Conservation (phyloP, 2,888 invertebrate species). For the Blera fallax region DNA sequence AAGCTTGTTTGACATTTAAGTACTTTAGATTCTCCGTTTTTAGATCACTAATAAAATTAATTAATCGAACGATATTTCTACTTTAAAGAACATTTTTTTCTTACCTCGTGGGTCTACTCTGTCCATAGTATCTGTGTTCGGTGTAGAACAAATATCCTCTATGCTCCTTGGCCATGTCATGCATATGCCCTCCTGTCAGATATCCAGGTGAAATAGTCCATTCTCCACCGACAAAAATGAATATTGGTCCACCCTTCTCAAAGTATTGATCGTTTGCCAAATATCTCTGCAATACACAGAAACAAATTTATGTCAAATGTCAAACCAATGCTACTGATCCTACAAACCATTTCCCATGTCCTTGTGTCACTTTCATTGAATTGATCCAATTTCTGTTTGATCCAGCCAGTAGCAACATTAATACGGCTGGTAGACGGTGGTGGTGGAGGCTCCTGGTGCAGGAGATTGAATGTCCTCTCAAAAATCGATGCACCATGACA, state of each 20-base stretch:
- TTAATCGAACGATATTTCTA: background rate
- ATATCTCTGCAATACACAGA: conserved; percentile 81
- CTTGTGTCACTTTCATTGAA: conserved; percentile 83
- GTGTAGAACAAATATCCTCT: conserved; percentile 87
- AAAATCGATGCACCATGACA: conserved; percentile 74
- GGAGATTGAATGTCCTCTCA: conserved; percentile 75
- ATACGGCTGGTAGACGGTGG: conserved; percentile 72
- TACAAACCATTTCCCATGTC: conserved; percentile 83
- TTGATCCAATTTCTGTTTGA: conserved; percentile 84
- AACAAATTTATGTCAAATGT: background rate
- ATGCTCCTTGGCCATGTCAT: conserved; percentile 84
- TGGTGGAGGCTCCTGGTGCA: conserved; percentile 82
- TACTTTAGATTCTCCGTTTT: conserved; percentile 84
- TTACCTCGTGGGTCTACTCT: conserved; percentile 87
- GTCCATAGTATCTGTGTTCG: conserved; percentile 92
- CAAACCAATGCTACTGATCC: background rate
- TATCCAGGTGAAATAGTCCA: conserved; percentile 85
- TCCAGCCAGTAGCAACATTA: conserved; percentile 80
- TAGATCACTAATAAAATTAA: conserved; percentile 81
- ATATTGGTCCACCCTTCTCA: conserved; percentile 83
- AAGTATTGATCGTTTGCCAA: conserved; percentile 82
- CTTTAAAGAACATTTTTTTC: conserved; percentile 73
- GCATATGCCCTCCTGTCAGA: conserved; percentile 85
- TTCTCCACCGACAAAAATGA: conserved; percentile 87
- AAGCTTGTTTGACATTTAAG: conserved; percentile 85